A percentile compares a stretch with the other conserved stretches of the same genome.
Evolutionary conservation across 2,113 vertebrate species (phyloP).

Genomic region (Ahaetulla prasina): DNA sequence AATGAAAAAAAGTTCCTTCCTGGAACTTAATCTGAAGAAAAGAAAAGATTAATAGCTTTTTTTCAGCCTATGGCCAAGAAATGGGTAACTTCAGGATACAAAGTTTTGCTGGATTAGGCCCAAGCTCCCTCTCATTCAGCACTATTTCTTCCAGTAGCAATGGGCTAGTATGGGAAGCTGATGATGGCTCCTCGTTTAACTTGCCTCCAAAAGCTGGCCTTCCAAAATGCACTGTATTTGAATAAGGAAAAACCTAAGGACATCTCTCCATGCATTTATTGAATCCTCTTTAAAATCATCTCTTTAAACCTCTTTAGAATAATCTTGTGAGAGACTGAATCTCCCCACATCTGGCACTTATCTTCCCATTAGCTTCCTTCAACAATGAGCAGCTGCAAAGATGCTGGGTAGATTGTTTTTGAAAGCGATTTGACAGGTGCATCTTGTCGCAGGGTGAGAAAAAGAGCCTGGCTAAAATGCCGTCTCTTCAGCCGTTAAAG

Average conservation of each 20-base stretch:
- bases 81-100: background rate
- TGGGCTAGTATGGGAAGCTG: background rate
- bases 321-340: background rate
- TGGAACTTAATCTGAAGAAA: background rate
- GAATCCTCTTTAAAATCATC: background rate
- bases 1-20: background rate
- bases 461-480: background rate
- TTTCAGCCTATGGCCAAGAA: background rate
- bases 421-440: background rate
- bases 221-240: background rate
- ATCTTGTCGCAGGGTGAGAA: too few relatives aligned
- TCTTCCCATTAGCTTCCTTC: background rate
- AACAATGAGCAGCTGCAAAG: background rate
- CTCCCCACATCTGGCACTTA: background rate
- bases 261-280: background rate
- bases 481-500: background rate
- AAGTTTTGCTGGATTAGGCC: background rate
- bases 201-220: background rate
- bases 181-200: background rate
- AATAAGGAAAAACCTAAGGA: background rate
- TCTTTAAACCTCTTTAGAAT: background rate
- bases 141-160: background rate
- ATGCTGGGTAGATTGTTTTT: background rate
- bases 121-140: background rate
- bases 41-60: background rate